Evolutionary conservation across 2,888 invertebrate species (phyloP).

Genomic region (Dione vanillae): DNA sequence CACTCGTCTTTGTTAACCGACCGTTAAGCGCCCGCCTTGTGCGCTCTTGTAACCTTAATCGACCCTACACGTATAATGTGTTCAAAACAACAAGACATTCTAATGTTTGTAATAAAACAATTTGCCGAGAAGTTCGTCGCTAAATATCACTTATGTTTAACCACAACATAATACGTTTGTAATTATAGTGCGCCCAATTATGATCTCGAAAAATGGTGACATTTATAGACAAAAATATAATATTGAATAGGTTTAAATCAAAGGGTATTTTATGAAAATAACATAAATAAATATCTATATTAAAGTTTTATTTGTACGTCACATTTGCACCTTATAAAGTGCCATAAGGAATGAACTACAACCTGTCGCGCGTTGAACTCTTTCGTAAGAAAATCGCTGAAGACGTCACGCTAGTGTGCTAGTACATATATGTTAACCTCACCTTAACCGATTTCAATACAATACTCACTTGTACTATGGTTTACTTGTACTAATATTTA

Average conservation of each 20-base stretch:
- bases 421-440: no score
- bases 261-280: not conserved
- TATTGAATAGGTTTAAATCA: no score
- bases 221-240: no score
- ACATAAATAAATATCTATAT: not conserved
- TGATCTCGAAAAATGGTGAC: no score
- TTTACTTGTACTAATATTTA: no score
- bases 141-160: no score
- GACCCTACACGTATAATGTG: slow-evolving; percentile 12
- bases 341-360: not conserved
- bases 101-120: not conserved
- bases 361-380: slow-evolving; percentile 29
- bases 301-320: not conserved
- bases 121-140: not conserved
- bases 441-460: no score
- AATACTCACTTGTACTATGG: no score
- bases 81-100: not conserved
- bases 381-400: slow-evolving; percentile 4
- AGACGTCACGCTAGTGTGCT: not conserved
- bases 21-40: slow-evolving; percentile 11
- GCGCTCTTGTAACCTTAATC: slow-evolving; percentile 27
- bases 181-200: no score
- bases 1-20: slow-evolving; percentile 27
- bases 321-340: not conserved
- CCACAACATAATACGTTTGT: no score